These are phyloP conservation scores for Polymixis flavicincta DNA, from an alignment of 2,888 invertebrate species.

Conservation along the genomic window DNA sequence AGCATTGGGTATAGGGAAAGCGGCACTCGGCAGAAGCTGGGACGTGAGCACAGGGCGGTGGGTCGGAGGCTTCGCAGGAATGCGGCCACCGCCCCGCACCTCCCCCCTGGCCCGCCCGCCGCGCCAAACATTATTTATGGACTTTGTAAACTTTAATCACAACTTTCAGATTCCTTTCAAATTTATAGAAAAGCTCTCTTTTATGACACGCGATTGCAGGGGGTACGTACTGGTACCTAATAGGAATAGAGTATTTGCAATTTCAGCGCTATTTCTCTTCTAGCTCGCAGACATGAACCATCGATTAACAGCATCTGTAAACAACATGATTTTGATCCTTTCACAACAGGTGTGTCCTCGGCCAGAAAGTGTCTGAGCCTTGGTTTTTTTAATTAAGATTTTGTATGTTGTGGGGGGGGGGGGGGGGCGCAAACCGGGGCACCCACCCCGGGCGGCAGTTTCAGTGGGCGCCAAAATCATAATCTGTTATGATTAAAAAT, in stretches of 20 bases:
- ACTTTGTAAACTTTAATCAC: constrained; percentile 63
- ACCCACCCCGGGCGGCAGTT: too few species aligned
- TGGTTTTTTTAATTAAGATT: too few species aligned
- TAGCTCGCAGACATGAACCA: neutral
- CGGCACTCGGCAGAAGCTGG: constrained; percentile 70
- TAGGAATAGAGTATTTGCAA: constrained; percentile 1
- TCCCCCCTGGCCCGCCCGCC: constrained; percentile 50
- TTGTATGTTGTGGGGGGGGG: too few species aligned
- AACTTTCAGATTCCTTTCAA: constrained; percentile 58
- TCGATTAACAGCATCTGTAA: too few species aligned
- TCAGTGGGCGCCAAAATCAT: too few species aligned
- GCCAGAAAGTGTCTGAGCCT: too few species aligned
- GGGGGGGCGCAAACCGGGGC: too few species aligned
- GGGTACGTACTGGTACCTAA: neutral
- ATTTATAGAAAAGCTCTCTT: constrained; percentile 41
- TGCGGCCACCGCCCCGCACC: constrained; percentile 82
- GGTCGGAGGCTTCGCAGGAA: constrained; percentile 87
- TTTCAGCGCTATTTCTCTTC: neutral
- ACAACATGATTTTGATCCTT: too few species aligned
- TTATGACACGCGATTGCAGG: constrained; percentile 15
- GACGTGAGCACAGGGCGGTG: constrained; percentile 70
- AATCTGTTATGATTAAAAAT: too few species aligned
- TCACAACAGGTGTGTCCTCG: too few species aligned
- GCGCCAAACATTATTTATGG: constrained; percentile 66
- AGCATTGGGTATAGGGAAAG: constrained; percentile 77